Conservation (phyloP, 2,888 invertebrate genomes). For the Eudemis profundana region DNA sequence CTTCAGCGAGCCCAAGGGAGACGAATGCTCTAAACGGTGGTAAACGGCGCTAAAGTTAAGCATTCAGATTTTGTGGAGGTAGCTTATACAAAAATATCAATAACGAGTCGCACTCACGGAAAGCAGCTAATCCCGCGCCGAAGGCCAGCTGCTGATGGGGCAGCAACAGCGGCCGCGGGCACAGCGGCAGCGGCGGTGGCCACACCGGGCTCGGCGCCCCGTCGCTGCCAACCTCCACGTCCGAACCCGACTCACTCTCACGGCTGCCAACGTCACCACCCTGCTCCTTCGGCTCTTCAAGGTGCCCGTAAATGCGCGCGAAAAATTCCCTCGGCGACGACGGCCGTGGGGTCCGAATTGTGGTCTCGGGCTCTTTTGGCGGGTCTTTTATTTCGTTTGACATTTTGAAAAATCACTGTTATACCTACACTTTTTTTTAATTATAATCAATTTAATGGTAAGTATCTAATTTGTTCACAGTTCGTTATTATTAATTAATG, state of each 20-base stretch:
- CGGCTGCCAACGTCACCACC: constrained; percentile 54
- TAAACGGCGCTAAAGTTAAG: no score
- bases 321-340: constrained; percentile 93
- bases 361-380: constrained; percentile 54
- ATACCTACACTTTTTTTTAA: constrained; percentile 6
- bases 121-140: constrained; percentile 85
- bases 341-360: constrained; percentile 80
- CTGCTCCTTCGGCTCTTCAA: constrained; percentile 80
- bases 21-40: no score
- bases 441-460: background rate
- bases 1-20: no score
- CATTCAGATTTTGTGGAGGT: no score
- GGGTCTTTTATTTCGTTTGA: constrained; percentile 55
- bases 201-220: constrained; percentile 57
- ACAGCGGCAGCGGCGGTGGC: constrained; percentile 74
- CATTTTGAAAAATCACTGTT: constrained; percentile 52
- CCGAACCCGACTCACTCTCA: constrained; percentile 77
- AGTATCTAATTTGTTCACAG: background rate
- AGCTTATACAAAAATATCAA: no score
- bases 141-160: constrained; percentile 84
- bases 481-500: background rate
- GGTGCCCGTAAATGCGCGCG: constrained; percentile 91
- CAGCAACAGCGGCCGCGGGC: constrained; percentile 74
- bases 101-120: constrained; percentile 72
- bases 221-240: constrained; percentile 68